Base-by-base conservation (phyloP, 2,888 invertebrate species). In the Drosophila fungiperda region DNA sequence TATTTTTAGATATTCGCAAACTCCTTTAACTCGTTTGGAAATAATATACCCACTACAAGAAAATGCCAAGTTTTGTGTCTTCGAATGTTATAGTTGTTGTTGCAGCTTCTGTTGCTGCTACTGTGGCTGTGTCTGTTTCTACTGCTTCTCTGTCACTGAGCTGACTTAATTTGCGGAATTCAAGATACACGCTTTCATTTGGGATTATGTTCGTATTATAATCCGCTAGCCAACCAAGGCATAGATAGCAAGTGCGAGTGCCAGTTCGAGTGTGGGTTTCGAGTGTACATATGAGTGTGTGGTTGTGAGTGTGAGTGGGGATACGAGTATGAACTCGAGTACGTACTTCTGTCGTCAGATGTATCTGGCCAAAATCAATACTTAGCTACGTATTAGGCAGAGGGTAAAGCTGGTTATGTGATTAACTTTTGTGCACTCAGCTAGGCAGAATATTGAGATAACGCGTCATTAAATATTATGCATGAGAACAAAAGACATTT, bases 141-240 rank as follows among this genome's bases (percentile, higher is more conserved):
- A 12, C 23, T 32, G 49, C 29, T 59, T 36, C 29, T n/a, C 38
- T 62, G 53, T 50, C 32, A 52, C 64, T 63, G 65, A 68, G 61
- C 71, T 74, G 73, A 68, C 77, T 76, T 87, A 85, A 83, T 89
- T 87, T 89, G 80, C 63, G 89, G 87, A 87, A 87, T 85, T 89
- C 85, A 73, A 80, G 85, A 83, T 73, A 87, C 87, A 87, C 77
- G 83, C 89, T 85, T 87, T 85, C 83, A 85, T 83, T 83, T 78
- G 60, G 73, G 87, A 89, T 87, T 80, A 85, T 85, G 60, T 76
- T 68, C 70, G 79, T 65, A 83, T 82, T 85, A 85, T 87, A 89
- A 87, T 89, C 87, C 84, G 76, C 71, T 68, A 70, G 67, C 71
- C 71, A 75, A 55, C 66, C 62, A 53, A 78, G 55, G 57, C 78